Percentiles rank a stretch among this genome's conserved stretches.
These are phyloP conservation scores for Panthera leo DNA, from an alignment of 2,113 vertebrate genomes.

Conservation along the genomic window DNA sequence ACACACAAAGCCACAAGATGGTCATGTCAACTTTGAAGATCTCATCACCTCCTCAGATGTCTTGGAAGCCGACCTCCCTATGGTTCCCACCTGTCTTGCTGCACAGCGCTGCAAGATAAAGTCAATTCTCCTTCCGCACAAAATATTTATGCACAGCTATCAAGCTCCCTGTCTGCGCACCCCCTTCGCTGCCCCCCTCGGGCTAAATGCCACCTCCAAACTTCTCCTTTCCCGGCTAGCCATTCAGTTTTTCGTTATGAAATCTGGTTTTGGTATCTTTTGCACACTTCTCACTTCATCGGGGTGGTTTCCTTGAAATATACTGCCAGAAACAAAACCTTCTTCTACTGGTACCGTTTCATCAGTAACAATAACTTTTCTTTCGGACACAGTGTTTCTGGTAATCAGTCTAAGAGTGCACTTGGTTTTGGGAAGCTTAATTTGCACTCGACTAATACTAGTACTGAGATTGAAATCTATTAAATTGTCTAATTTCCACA, in stretches of 20 bases:
- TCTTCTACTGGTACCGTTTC: background rate
- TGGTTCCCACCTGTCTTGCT: background rate
- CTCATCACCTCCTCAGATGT: background rate
- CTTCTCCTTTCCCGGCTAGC: background rate
- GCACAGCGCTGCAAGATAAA: background rate
- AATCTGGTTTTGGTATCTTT: background rate
- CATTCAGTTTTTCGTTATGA: background rate
- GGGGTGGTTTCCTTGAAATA: background rate
- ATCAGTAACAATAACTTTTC: background rate
- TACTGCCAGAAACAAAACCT: background rate
- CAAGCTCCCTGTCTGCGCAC: background rate
- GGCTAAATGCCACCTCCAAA: background rate
- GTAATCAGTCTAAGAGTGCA: background rate
- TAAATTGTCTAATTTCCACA: background rate
- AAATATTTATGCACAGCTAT: background rate
- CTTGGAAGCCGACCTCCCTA: background rate
- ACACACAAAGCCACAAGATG: background rate
- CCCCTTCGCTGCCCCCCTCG: background rate
- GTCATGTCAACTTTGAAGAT: background rate
- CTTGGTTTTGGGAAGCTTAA: background rate
- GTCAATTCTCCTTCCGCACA: background rate
- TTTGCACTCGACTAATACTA: background rate
- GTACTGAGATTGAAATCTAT: background rate
- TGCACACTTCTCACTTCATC: background rate
- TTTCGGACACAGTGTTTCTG: background rate